phyloP scores from a whole-genome alignment of 1,140 invertebrate genomes.

The Conus ventricosus region DNA sequence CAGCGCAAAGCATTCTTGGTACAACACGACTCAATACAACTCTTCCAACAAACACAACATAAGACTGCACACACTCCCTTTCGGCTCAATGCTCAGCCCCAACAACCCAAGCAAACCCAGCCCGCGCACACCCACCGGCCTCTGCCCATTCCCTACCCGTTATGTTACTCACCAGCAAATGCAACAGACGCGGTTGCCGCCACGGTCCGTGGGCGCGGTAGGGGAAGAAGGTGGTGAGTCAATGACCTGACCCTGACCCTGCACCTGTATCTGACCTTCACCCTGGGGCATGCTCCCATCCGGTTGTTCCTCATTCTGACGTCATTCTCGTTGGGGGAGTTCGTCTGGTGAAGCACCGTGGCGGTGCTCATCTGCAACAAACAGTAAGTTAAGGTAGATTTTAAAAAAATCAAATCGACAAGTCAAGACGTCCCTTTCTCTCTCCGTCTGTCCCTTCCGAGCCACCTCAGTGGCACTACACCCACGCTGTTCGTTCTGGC shows the following conservation, averaged over 20 bases:
- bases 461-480: no score
- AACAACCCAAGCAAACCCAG: no score
- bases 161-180: conserved; percentile 62
- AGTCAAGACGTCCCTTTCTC: no score
- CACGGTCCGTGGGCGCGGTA: conserved; percentile 45
- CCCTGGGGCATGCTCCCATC: conserved; percentile 35
- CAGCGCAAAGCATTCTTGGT: no score
- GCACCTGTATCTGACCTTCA: conserved; percentile 35
- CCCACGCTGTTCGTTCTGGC: no score
- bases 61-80: no score
- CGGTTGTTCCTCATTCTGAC: conserved; percentile 66
- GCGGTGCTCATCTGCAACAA: conserved; percentile 61
- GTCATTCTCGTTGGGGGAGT: conserved; percentile 63
- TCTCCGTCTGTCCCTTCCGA: no score
- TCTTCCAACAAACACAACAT: no score
- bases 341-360: conserved; percentile 64
- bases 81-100: no score
- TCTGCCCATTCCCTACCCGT: no score
- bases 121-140: no score
- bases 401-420: neutral
- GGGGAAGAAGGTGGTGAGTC: conserved; percentile 63
- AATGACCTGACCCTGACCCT: conserved; percentile 34
- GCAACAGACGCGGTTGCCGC: conserved; percentile 60
- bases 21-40: no score
- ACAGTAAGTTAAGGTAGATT: conserved; percentile 9